These are phyloP conservation scores for Chelonia mydas DNA, from an alignment of 2,797 vertebrate genomes.

Conservation along the genomic window DNA sequence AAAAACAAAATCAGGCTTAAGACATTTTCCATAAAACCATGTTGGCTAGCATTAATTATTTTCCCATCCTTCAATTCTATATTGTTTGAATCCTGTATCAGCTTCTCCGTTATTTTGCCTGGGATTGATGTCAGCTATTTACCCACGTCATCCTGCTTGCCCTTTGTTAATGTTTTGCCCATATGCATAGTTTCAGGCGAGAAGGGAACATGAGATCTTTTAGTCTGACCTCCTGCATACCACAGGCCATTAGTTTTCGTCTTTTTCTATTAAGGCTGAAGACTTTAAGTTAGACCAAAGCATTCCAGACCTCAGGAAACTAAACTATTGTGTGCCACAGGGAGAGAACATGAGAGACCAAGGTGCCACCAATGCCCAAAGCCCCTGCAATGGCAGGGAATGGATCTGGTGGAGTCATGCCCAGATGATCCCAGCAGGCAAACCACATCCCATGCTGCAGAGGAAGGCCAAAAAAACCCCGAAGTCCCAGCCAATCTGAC, in stretches of 20 bases:
- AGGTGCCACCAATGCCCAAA: background rate
- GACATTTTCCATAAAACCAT: background rate
- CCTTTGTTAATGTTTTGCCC: background rate
- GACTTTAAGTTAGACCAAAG: background rate
- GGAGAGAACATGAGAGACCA: background rate
- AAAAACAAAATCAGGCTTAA: background rate
- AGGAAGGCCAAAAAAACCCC: background rate
- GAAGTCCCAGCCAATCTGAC: background rate
- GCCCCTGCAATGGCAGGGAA: background rate
- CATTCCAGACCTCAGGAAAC: background rate
- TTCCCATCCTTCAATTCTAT: background rate
- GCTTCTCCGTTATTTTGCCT: background rate
- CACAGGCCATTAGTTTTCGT: background rate
- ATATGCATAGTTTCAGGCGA: background rate
- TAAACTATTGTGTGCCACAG: background rate
- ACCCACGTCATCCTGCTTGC: background rate
- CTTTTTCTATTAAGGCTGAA: background rate
- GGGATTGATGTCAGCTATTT: background rate
- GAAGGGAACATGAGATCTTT: background rate
- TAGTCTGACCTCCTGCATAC: background rate
- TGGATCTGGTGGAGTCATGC: background rate
- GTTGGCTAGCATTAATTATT: background rate
- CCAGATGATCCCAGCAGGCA: background rate
- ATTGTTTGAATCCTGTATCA: background rate
- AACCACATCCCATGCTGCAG: background rate